These are phyloP conservation scores for Heterodera schachtii DNA, from an alignment of 1,140 invertebrate species.

Conservation along the genomic window DNA sequence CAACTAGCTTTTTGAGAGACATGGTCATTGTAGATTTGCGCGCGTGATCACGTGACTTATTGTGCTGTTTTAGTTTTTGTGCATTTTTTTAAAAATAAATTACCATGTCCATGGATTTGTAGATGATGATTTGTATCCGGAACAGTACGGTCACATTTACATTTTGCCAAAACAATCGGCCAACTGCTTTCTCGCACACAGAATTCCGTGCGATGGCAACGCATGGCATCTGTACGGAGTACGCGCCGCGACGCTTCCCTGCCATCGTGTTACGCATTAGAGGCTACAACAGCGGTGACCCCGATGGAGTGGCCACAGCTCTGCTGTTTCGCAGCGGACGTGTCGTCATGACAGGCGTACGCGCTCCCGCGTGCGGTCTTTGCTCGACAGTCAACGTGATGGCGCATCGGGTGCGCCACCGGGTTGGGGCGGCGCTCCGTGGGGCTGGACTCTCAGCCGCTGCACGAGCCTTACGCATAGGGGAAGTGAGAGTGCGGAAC, in stretches of 20 bases:
- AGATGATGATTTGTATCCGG: background rate
- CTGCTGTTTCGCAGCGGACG: background rate
- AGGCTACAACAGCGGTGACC: background rate
- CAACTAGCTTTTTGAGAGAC: too few relatives aligned
- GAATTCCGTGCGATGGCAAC: background rate
- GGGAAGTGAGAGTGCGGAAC: background rate
- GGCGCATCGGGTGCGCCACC: background rate
- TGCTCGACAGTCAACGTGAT: background rate
- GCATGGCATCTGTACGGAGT: conserved; percentile 17
- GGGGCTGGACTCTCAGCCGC: too few relatives aligned
- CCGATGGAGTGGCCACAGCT: background rate
- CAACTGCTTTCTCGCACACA: background rate
- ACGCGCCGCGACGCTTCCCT: conserved; percentile 4
- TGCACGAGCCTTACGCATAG: background rate
- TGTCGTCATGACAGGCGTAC: background rate
- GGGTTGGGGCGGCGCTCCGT: background rate
- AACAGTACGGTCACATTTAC: conserved; percentile 3
- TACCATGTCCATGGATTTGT: background rate
- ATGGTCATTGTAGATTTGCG: too few relatives aligned
- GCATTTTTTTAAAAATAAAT: too few relatives aligned
- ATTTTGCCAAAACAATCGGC: background rate
- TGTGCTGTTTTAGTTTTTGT: too few relatives aligned
- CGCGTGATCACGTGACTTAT: too few relatives aligned
- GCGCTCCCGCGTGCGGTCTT: background rate
- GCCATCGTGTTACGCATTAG: conserved; percentile 12